Evolutionary conservation across 37 sponge, comb jelly and placozoan genomes (phyloP).

Genomic region (Hexactinellida sp.): DNA sequence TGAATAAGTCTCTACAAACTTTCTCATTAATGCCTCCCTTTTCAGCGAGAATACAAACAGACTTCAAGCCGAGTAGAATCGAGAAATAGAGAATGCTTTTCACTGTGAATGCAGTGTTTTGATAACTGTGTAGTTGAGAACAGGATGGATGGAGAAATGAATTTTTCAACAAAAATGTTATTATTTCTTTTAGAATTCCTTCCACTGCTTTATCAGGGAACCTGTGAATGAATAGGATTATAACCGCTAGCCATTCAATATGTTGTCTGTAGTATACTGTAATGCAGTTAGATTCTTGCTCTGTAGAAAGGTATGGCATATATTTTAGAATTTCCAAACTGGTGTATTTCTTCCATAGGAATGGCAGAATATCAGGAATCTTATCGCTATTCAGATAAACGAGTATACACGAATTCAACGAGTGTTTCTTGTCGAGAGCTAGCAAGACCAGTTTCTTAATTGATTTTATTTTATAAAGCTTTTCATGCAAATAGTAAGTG

Average conservation of each 20-base stretch:
- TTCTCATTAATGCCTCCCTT: background rate
- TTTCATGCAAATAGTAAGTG: constrained; percentile 1
- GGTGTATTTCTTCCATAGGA: constrained; percentile 3
- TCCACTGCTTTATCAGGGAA: background rate
- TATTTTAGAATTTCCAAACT: background rate
- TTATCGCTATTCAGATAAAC: background rate
- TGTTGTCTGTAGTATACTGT: background rate
- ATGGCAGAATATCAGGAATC: background rate
- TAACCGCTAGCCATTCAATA: background rate
- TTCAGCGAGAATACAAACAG: background rate
- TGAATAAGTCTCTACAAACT: background rate
- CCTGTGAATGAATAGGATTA: background rate
- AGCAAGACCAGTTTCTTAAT: background rate
- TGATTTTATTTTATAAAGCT: background rate
- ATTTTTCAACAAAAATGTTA: background rate
- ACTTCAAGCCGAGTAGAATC: background rate
- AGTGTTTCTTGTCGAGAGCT: background rate
- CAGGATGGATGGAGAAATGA: background rate
- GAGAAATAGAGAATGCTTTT: background rate
- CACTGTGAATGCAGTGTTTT: background rate
- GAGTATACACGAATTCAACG: background rate
- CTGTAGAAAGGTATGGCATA: background rate
- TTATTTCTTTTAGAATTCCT: background rate
- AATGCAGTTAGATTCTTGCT: background rate
- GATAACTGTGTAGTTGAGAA: background rate